Evolutionary conservation across 2,888 invertebrate species (phyloP).

Genomic region (Aporophyla nigra): DNA sequence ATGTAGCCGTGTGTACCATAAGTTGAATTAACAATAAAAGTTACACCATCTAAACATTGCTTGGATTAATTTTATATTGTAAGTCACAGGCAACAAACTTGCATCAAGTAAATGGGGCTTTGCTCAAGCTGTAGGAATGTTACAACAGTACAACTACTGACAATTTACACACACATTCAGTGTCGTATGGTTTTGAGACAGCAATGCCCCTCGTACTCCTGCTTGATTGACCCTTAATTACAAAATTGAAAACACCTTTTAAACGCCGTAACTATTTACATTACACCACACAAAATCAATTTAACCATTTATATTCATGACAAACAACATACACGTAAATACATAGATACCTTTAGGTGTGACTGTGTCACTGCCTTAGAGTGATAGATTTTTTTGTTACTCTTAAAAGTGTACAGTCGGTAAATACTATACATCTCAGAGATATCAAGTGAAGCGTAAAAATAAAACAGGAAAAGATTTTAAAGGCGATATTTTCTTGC

Average conservation of each 20-base stretch:
- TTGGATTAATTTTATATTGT: neutral
- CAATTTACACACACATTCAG: neutral
- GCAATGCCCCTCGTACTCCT: neutral
- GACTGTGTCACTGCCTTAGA: neutral
- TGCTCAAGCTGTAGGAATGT: neutral
- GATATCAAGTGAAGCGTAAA: conserved; percentile 18
- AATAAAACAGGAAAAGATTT: conserved; percentile 20
- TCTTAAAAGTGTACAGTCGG: neutral
- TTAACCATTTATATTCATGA: neutral
- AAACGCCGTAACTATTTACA: neutral
- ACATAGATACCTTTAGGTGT: neutral
- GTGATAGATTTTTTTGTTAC: neutral
- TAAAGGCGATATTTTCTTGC: conserved; percentile 30
- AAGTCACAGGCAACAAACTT: neutral
- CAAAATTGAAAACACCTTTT: neutral
- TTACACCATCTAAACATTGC: neutral
- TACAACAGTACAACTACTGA: neutral
- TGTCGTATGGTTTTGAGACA: neutral
- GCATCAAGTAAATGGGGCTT: neutral
- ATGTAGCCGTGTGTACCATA: neutral
- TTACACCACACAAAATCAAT: neutral
- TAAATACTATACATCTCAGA: neutral
- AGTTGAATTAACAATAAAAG: neutral
- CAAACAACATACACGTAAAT: neutral
- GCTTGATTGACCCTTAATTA: neutral